Evolutionary conservation across 2,113 vertebrate genomes (phyloP).

Genomic region (Sisor rabdophorus): DNA sequence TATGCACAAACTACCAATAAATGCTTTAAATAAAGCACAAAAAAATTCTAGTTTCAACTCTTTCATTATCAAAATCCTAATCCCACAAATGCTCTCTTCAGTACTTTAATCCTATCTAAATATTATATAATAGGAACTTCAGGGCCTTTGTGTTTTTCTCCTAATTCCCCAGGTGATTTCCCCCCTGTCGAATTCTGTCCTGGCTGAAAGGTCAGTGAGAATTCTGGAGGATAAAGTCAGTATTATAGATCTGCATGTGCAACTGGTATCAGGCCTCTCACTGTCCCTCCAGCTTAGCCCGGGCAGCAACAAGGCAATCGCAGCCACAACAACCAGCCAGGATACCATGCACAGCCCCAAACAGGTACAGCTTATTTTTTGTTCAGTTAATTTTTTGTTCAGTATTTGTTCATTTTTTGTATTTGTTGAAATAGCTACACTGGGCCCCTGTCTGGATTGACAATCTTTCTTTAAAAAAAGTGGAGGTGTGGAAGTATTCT

Average conservation of each 20-base stretch:
- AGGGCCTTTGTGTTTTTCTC: background rate
- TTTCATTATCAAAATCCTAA: too few relatives aligned
- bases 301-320: constrained; percentile 75
- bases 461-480: background rate
- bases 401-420: background rate
- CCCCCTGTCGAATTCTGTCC: constrained; percentile 84
- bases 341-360: constrained; percentile 80
- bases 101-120: background rate
- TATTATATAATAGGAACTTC: background rate
- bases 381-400: background rate
- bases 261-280: constrained; percentile 88
- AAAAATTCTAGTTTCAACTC: too few relatives aligned
- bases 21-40: background rate
- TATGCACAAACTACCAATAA: background rate
- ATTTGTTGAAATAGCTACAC: background rate
- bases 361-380: constrained; percentile 71
- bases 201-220: constrained; percentile 87
- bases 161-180: constrained; percentile 80
- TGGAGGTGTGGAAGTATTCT: too few relatives aligned
- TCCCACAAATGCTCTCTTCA: too few relatives aligned
- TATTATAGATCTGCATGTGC: constrained; percentile 86
- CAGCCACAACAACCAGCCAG: constrained; percentile 79
- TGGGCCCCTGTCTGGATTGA: constrained; percentile 53
- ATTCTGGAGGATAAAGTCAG: constrained; percentile 93
- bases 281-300: constrained; percentile 81